Percentiles rank a stretch among this genome's conserved stretches.
phyloP scores from a whole-genome alignment of 2,888 invertebrate species.

The Cerastoderma edule region DNA sequence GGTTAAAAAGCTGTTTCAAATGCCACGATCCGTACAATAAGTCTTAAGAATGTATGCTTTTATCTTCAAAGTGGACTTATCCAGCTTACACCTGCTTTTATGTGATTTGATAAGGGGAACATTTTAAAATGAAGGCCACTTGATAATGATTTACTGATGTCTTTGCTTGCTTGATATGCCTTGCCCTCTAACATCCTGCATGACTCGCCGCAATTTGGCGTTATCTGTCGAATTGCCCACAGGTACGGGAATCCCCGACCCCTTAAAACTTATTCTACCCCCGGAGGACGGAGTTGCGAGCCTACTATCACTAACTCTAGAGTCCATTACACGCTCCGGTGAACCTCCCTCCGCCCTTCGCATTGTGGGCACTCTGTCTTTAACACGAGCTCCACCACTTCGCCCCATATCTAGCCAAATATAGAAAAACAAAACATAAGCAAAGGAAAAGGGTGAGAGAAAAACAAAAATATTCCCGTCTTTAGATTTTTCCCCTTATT shows the following conservation, averaged over 20 bases:
- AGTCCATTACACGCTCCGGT: slow-evolving; percentile 54
- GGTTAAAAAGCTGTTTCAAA: no score
- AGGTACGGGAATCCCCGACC: slow-evolving; percentile 78
- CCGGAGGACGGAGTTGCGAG: slow-evolving; percentile 80
- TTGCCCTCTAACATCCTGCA: slow-evolving; percentile 63
- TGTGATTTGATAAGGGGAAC: no score
- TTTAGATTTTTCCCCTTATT: not conserved
- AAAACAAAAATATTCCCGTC: not conserved
- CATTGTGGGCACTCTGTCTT: slow-evolving; percentile 75
- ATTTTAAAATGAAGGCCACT: no score
- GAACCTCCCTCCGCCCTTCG: slow-evolving; percentile 71
- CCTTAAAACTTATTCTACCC: slow-evolving; percentile 77
- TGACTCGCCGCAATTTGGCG: slow-evolving; percentile 74
- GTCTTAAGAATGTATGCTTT: no score
- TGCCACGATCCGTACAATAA: no score
- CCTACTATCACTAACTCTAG: slow-evolving; percentile 75
- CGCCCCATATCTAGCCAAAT: slow-evolving; percentile 44
- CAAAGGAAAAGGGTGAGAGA: not conserved
- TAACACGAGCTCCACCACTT: slow-evolving; percentile 66
- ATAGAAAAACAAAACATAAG: slow-evolving; percentile 4
- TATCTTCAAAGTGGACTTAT: no score
- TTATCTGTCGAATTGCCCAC: slow-evolving; percentile 73
- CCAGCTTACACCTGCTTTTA: no score
- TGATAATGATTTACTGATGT: slow-evolving; percentile 38
- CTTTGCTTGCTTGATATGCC: slow-evolving; percentile 40